Evolutionary conservation across 2,113 vertebrate genomes (phyloP).

Genomic region (Puffinus mauretanicus): DNA sequence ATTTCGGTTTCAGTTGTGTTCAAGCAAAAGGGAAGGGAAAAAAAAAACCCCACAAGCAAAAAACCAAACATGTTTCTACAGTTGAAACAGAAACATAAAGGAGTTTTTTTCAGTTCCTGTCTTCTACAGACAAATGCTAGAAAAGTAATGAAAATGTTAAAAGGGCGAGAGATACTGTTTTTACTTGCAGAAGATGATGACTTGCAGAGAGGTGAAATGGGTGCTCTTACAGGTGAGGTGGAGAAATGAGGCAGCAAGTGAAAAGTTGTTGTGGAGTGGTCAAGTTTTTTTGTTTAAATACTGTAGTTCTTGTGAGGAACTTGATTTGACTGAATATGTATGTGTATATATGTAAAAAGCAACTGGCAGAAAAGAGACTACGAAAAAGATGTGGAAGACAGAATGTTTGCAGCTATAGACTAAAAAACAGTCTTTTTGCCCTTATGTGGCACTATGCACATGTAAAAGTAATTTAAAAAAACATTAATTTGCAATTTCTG

Average conservation of each 20-base stretch:
- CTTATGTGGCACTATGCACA: background rate
- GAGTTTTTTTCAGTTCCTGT: background rate
- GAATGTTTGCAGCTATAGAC: background rate
- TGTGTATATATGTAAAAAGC: background rate
- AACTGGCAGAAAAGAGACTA: background rate
- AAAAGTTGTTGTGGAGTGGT: background rate
- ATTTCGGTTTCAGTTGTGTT: background rate
- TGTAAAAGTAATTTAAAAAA: background rate
- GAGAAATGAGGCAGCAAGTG: background rate
- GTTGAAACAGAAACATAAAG: background rate
- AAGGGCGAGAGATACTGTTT: background rate
- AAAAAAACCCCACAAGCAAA: accelerated
- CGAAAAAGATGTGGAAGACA: background rate
- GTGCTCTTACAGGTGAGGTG: background rate
- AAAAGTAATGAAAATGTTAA: background rate
- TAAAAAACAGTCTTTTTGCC: background rate
- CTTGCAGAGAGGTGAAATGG: background rate
- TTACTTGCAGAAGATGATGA: background rate
- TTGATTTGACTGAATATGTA: background rate
- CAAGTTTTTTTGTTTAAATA: background rate
- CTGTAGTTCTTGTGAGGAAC: background rate
- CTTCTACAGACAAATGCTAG: background rate
- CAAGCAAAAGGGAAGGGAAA: background rate
- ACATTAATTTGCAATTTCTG: constrained; percentile 3
- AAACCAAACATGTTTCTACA: background rate